Evolutionary conservation across 2,797 vertebrate genomes (phyloP), one percentile per base, ranked within the genome.

Genomic region (Cichlasoma orientale): DNA sequence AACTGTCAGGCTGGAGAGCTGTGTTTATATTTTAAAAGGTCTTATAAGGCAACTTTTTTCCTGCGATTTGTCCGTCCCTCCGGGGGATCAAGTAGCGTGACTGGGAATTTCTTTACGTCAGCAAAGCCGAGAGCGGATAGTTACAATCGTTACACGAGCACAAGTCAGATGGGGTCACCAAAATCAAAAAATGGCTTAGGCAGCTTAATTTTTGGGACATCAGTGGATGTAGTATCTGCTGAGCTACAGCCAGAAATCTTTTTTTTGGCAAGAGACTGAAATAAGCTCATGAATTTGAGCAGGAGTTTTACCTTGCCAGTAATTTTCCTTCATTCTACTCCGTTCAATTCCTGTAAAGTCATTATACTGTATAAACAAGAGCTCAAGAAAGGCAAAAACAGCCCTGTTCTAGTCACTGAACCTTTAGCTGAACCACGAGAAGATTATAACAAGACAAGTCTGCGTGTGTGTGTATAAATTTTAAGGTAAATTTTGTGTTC

Each of bases 181-280:
- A 77, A 44, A 74, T 23, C 3, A 66, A 58, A 78, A 57, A 52
- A 18, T 58, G 53, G 5, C 56, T 52, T 18, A 12, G 56, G 72
- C 31, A 68, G 33, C 59, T 72, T 76, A 38, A 38, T 4, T 47
- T 69, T 69, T 56, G 5, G 50, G 72, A 74, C 74, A 70, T 82
- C 74, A 69, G 27, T 72, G 29, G n/a, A 11, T 1, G 16, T 38
- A 31, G 3, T 31, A 10, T 27, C 16, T 57, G 10, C 50, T 73
- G 29, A 27, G 29, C 36, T 38, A 52, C 25, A 36, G 70, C 33
- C 50, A 38, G 36, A 54, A 7, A 57, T 83, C 53, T 69, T 53
- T 69, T 86, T 87, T 31, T 66, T 72, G 56, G 54, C 55, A 57
- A 25, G 16, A 44, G 3, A 47, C 21, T 63, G 61, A 11, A 79